phyloP scores from a whole-genome alignment of 2,797 vertebrate genomes.

The Ctenopoma multispine region DNA sequence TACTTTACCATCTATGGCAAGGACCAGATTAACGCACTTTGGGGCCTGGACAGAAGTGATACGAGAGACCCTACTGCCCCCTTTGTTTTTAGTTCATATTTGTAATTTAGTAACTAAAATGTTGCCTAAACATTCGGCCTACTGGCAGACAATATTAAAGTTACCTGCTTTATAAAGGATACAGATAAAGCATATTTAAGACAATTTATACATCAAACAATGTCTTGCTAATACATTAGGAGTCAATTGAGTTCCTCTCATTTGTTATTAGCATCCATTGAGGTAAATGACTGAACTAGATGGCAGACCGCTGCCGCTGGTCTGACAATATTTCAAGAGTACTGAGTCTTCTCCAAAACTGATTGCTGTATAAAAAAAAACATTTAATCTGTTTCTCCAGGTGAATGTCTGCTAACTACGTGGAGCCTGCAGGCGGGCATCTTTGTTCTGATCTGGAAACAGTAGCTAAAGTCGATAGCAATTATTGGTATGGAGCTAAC shows the following conservation, averaged over 20 bases:
- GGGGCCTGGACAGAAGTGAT: too few relatives aligned
- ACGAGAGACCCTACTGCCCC: too few relatives aligned
- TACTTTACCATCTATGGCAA: neutral
- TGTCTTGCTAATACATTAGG: neutral
- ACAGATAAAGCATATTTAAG: neutral
- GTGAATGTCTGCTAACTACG: neutral
- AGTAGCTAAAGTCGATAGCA: neutral
- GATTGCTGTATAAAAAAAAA: too few relatives aligned
- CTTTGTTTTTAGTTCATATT: neutral
- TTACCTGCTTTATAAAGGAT: too few relatives aligned
- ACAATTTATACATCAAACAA: neutral
- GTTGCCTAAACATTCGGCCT: neutral
- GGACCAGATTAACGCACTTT: neutral
- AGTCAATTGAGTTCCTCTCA: too few relatives aligned
- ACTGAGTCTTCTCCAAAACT: too few relatives aligned
- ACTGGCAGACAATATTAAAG: too few relatives aligned
- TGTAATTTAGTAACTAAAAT: neutral
- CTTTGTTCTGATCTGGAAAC: neutral
- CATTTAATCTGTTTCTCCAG: neutral
- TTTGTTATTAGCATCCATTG: neutral
- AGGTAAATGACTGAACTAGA: neutral
- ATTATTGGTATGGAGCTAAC: too few relatives aligned
- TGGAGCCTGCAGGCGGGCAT: neutral
- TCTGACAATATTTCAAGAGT: too few relatives aligned
- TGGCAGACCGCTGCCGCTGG: too few relatives aligned